Evolutionary conservation across 2,888 invertebrate species (phyloP).

Genomic region (Calliopum simillimum): DNA sequence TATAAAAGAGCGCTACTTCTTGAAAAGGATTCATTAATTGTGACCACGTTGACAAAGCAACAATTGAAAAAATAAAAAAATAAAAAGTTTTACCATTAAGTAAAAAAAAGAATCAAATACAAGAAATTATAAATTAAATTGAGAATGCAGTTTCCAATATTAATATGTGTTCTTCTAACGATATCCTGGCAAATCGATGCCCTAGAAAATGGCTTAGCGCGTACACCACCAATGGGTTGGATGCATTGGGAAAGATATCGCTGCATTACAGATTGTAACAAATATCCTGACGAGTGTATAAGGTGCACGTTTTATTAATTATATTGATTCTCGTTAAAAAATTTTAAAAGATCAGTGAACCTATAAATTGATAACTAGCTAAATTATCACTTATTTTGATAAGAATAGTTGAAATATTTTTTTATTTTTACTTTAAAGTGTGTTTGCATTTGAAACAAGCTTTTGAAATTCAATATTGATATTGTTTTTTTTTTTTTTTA

Average conservation of each 20-base stretch:
- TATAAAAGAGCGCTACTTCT: conserved; percentile 9
- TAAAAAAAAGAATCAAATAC: not conserved
- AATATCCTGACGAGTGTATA: conserved; percentile 74
- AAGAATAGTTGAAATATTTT: no score
- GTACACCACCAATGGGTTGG: conserved; percentile 79
- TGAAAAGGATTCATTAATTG: conserved; percentile 26
- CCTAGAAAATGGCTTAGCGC: conserved; percentile 73
- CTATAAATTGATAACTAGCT: no score
- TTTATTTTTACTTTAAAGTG: no score
- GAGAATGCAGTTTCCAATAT: not conserved
- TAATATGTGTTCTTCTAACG: not conserved
- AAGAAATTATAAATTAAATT: not conserved
- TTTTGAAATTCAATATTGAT: no score
- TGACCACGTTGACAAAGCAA: not conserved
- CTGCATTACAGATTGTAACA: conserved; percentile 73
- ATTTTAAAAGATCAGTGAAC: no score
- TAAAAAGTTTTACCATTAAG: not conserved
- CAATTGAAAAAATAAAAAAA: not conserved
- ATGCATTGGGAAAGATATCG: conserved; percentile 76
- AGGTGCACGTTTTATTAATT: conserved; percentile 66
- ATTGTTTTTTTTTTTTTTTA: no score
- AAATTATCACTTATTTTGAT: no score
- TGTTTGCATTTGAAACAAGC: no score
- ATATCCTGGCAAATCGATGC: conserved; percentile 33
- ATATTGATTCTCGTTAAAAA: not conserved